A percentile compares a stretch with the other conserved stretches of the same genome.
These are phyloP conservation scores for Phymatocera aterrima DNA, from an alignment of 2,888 invertebrate genomes.

Conservation along the genomic window DNA sequence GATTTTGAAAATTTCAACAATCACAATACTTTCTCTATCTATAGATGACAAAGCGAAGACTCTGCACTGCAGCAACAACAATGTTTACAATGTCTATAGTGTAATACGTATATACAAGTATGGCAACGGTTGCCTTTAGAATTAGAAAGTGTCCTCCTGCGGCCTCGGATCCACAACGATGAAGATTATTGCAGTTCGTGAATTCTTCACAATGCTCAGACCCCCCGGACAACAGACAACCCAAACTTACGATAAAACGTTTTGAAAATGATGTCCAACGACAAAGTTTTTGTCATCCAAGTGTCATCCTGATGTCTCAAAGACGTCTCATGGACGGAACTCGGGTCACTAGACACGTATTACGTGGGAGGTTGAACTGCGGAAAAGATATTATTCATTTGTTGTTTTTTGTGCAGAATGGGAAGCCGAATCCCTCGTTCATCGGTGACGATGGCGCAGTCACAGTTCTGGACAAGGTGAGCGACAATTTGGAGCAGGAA, in stretches of 20 bases:
- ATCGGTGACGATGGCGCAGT: slow-evolving; percentile 63
- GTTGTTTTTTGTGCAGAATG: slow-evolving; percentile 57
- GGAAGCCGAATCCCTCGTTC: slow-evolving; percentile 66
- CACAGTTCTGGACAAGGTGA: slow-evolving; percentile 56
- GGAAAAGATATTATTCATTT: neutral
- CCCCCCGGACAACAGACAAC: too few species aligned
- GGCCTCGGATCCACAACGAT: too few species aligned
- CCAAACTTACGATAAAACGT: too few species aligned
- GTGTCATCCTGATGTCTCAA: too few species aligned
- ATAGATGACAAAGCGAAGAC: neutral
- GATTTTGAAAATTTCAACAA: too few species aligned
- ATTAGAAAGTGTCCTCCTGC: slow-evolving; percentile 21
- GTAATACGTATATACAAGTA: neutral
- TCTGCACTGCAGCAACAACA: neutral
- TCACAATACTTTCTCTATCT: neutral
- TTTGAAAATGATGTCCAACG: too few species aligned
- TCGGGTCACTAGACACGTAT: too few species aligned
- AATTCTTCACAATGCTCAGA: too few species aligned
- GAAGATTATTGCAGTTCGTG: too few species aligned
- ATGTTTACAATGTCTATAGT: neutral
- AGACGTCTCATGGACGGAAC: too few species aligned
- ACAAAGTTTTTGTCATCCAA: too few species aligned
- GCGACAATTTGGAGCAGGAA: neutral
- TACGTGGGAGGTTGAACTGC: too few species aligned
- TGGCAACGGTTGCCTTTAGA: slow-evolving; percentile 1